phyloP scores from a whole-genome alignment of 2,113 vertebrate genomes.

The Engystomops pustulosus region DNA sequence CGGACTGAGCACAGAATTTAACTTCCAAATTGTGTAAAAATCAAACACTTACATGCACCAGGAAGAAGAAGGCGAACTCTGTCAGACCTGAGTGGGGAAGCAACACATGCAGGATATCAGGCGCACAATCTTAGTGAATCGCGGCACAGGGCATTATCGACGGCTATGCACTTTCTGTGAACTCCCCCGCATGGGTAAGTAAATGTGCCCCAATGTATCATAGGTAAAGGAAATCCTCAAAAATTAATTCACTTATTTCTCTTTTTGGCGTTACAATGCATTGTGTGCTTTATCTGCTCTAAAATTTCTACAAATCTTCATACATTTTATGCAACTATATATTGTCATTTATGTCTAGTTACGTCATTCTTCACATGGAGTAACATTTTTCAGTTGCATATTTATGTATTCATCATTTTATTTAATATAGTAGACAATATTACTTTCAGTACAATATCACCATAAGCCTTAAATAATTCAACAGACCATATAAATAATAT shows the following conservation, averaged over 20 bases:
- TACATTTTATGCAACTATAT: background rate
- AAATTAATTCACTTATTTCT: background rate
- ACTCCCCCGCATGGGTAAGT: no score
- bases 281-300: background rate
- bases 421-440: slow-evolving; percentile 38
- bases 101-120: no score
- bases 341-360: background rate
- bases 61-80: no score
- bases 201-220: no score
- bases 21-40: no score
- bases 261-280: background rate
- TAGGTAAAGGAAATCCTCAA: background rate
- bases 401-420: slow-evolving; percentile 31
- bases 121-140: no score
- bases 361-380: background rate
- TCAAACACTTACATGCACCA: no score
- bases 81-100: no score
- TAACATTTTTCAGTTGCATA: slow-evolving; percentile 1
- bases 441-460: slow-evolving; percentile 13
- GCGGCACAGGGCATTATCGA: no score
- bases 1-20: no score
- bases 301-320: background rate
- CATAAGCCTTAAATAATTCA: slow-evolving; percentile 24
- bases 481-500: slow-evolving; percentile 28
- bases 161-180: no score